These are phyloP conservation scores for Drosophila rhopaloa DNA, from an alignment of 1,140 invertebrate genomes.

Conservation along the genomic window DNA sequence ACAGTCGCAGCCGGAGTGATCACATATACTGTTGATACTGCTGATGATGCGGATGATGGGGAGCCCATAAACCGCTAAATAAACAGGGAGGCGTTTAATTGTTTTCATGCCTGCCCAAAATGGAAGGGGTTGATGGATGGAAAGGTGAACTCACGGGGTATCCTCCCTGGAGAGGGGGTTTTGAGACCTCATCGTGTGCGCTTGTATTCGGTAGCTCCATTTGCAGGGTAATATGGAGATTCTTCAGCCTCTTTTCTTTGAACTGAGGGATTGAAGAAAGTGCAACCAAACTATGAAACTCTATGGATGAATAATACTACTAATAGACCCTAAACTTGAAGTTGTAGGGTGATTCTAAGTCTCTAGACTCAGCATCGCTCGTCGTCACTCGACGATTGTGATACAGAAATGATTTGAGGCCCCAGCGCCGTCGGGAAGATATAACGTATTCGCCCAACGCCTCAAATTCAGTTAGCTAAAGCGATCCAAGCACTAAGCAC, in stretches of 20 bases:
- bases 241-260: too few relatives aligned
- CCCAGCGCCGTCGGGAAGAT: conserved; percentile 45
- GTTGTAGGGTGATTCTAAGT: conserved; percentile 27
- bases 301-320: too few relatives aligned
- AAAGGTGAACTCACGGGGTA: neutral
- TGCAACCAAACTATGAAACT: too few relatives aligned
- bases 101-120: conserved; percentile 17
- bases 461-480: conserved; percentile 40
- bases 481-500: conserved; percentile 32
- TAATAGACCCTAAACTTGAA: too few relatives aligned
- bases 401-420: conserved; percentile 49
- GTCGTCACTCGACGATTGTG: conserved; percentile 20
- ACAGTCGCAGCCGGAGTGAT: conserved; percentile 63
- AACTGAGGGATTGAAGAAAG: too few relatives aligned
- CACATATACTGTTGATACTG: conserved; percentile 20
- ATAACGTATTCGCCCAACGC: conserved; percentile 34
- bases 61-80: conserved; percentile 22
- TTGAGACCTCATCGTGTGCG: neutral
- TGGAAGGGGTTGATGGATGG: neutral
- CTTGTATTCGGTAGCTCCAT: too few relatives aligned
- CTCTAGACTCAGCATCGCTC: conserved; percentile 19
- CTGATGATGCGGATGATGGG: conserved; percentile 2
- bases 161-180: neutral
- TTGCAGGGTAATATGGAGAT: too few relatives aligned
- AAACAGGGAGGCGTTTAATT: conserved; percentile 28